phyloP scores from a whole-genome alignment of 2,113 vertebrate genomes.

The Puntigrus tetrazona region DNA sequence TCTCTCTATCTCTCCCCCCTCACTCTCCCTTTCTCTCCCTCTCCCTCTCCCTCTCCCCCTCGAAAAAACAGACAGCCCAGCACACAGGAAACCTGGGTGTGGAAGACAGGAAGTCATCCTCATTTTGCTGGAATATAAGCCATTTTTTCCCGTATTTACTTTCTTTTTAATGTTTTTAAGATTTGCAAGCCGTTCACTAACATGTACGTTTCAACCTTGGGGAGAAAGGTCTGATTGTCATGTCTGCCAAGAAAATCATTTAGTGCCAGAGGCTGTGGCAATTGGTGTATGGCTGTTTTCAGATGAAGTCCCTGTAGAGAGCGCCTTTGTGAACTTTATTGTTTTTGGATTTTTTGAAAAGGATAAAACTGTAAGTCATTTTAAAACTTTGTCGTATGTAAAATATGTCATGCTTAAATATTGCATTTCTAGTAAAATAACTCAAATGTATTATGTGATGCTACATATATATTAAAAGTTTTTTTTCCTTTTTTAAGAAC shows the following conservation, averaged over 20 bases:
- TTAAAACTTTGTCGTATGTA: constrained; percentile 1
- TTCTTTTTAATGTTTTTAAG: constrained; percentile 1
- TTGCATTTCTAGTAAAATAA: neutral
- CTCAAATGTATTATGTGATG: neutral
- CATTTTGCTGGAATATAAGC: constrained; percentile 48
- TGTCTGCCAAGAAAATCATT: constrained; percentile 52
- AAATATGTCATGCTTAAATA: neutral
- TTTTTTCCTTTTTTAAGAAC: too few relatives aligned
- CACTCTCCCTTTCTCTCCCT: constrained; percentile 43
- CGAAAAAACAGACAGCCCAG: constrained; percentile 51
- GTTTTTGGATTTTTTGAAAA: constrained; percentile 20
- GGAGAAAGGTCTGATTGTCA: constrained; percentile 45
- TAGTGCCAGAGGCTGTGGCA: constrained; percentile 35
- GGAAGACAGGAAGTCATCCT: constrained; percentile 50
- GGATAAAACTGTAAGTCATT: constrained; percentile 39
- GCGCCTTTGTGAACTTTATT: constrained; percentile 34
- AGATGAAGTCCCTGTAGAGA: constrained; percentile 28
- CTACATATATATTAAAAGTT: neutral
- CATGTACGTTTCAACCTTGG: constrained; percentile 39
- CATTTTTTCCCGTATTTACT: constrained; percentile 13
- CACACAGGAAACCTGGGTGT: constrained; percentile 49
- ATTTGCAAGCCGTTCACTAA: constrained; percentile 43
- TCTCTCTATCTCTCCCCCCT: constrained; percentile 15
- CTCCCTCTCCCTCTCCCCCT: constrained; percentile 35
- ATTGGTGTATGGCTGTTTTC: constrained; percentile 45